Evolutionary conservation across 1,140 invertebrate genomes (phyloP).

Genomic region (Ceratina calcarata): DNA sequence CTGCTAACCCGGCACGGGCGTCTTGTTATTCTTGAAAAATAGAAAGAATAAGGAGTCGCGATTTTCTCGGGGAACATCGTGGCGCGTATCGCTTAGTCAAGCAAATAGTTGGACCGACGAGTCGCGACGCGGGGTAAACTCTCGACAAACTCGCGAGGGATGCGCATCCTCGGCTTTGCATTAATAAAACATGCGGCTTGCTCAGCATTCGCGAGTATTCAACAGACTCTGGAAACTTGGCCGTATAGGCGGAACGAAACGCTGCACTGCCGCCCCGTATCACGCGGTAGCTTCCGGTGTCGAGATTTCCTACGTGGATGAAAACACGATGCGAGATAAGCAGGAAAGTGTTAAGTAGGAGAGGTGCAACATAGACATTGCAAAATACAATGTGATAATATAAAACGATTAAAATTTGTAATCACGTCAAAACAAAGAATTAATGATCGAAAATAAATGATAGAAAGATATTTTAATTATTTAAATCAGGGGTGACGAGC

Average conservation of each 20-base stretch:
- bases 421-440: too few species aligned
- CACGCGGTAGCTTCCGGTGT: neutral
- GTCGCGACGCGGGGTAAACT: slow-evolving; percentile 55
- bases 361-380: too few species aligned
- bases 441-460: too few species aligned
- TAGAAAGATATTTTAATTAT: too few species aligned
- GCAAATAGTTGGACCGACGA: slow-evolving; percentile 73
- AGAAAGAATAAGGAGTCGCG: neutral
- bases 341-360: neutral
- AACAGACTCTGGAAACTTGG: slow-evolving; percentile 15
- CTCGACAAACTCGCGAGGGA: slow-evolving; percentile 52
- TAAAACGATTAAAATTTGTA: too few species aligned
- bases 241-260: slow-evolving; percentile 6
- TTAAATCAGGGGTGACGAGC: too few species aligned
- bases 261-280: neutral
- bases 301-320: neutral
- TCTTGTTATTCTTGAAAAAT: slow-evolving; percentile 3
- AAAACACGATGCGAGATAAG: neutral
- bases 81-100: slow-evolving; percentile 42
- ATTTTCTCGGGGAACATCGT: neutral
- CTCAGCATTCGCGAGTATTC: slow-evolving; percentile 39
- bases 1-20: too few species aligned
- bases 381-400: too few species aligned
- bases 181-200: slow-evolving; percentile 65
- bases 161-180: slow-evolving; percentile 71